Percentiles rank a stretch among this genome's conserved stretches.
phyloP scores from a whole-genome alignment of 2,888 invertebrate genomes.

The Drosophila tanythrix region DNA sequence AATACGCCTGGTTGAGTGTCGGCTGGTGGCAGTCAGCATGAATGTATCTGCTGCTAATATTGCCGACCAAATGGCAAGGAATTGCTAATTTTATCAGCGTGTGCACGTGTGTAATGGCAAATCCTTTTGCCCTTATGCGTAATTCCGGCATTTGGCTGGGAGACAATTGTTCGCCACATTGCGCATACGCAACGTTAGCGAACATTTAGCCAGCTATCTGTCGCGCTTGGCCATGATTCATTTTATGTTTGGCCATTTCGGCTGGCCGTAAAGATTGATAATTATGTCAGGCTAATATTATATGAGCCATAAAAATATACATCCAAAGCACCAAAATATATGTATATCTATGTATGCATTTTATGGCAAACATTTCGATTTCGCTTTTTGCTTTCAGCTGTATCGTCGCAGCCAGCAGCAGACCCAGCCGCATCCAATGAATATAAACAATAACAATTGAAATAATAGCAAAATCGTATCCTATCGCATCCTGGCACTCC shows the following conservation, averaged over 20 bases:
- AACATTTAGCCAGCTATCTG: constrained; percentile 36
- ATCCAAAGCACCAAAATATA: constrained; percentile 54
- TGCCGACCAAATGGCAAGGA: constrained; percentile 67
- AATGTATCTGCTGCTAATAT: constrained; percentile 81
- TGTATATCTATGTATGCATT: constrained; percentile 45
- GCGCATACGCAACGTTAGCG: constrained; percentile 50
- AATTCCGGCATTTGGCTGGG: constrained; percentile 13
- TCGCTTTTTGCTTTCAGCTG: constrained; percentile 20
- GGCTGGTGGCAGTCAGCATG: constrained; percentile 56
- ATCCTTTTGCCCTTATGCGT: constrained; percentile 29
- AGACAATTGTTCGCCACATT: constrained; percentile 35
- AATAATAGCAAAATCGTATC: constrained; percentile 69
- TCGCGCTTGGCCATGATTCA: constrained; percentile 38
- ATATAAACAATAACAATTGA: constrained; percentile 80
- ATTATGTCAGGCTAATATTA: constrained; percentile 74
- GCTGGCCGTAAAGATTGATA: constrained; percentile 75
- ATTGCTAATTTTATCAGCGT: constrained; percentile 79
- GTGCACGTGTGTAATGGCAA: constrained; percentile 44
- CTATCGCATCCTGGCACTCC: constrained; percentile 49
- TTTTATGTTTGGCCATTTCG: constrained; percentile 68
- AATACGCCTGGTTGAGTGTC: constrained; percentile 30
- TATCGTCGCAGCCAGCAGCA: constrained; percentile 17
- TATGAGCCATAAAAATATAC: constrained; percentile 70
- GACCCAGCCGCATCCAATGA: constrained; percentile 63
- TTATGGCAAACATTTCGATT: constrained; percentile 63